Evolutionary conservation across 2,797 vertebrate species (phyloP), one percentile per base, ranked within the genome.

Genomic region (Euphonia xanthogaster): DNA sequence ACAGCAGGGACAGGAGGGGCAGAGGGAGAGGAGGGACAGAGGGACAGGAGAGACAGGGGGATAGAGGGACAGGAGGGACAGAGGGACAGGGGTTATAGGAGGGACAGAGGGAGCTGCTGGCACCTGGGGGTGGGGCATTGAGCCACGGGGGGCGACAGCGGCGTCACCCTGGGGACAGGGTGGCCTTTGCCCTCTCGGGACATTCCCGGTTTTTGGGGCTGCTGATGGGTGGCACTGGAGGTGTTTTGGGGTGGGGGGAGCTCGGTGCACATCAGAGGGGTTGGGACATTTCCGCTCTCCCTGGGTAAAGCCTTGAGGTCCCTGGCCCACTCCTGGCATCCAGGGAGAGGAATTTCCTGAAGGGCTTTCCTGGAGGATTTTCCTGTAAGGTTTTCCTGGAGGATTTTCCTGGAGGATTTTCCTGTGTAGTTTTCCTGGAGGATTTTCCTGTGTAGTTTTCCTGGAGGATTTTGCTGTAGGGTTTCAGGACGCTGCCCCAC

Each of bases 51-150:
- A 11, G 9, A 7, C 27, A 23, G 47, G 1, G 12, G 20, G 25
- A 27, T n/a, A 48, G 23, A 13, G 40, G 22, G 22, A 63, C 16
- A 39, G 12, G 28, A 12, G 75, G 30, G 21, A 9, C 30, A 60
- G 35, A 7, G 27, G 13, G 37, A 40, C 8, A n/a, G 31, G 7
- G 20, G 25, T 21, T n/a, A 48, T 6, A 27, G 47, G 25, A 48
- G 9, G 48, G 55, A 33, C 1, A 5, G n/a, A 57, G 25, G 74
- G 37, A 74, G 33, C 21, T 33, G 66, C 35, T 9, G 57, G 50
- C 23, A 3, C 21, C 28, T 21, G 58, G 3, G 2, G 4, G 8
- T 19, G 4, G 10, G 28, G 35, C 8, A 28, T 9, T 10, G n/a
- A 61, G 27, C 19, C 19, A 0, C 0, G 9, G 31, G 6, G 21